Evolutionary conservation across 2,888 invertebrate species (phyloP), one percentile per base, ranked within the genome.

Genomic region (Chrysopilus asiliformis): DNA sequence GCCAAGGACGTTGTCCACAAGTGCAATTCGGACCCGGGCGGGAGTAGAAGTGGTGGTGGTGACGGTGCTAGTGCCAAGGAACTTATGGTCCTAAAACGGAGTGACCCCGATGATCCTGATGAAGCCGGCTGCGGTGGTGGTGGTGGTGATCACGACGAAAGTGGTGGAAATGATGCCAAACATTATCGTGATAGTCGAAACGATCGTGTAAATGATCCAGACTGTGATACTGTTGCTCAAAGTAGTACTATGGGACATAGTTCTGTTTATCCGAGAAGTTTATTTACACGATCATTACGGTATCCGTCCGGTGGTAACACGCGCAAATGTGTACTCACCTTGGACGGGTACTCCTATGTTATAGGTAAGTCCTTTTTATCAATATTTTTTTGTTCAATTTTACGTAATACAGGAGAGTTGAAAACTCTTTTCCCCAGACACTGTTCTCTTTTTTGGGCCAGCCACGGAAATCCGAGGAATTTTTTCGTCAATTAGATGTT

Each of bases 341-440:
- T 86, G 48, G 85, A 85, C 60, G 85, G 85, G 52, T 85, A 84
- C 67, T 82, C 80, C 45, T 86, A 86, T 65, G 83, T 85, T 51
- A 86, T 86, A 68, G 85, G 86, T 85, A 65, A 76, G 79, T n/a
- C n/a, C n/a, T n/a, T n/a, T n/a, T n/a, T n/a, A 67, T 0, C n/a
- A n/a, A n/a, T n/a, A n/a, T n/a, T n/a, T n/a, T n/a, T n/a, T n/a
- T n/a, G n/a, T n/a, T n/a, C n/a, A n/a, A n/a, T n/a, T n/a, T n/a
- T n/a, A n/a, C n/a, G n/a, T 10, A 22, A 22, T 22, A 22, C 10
- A 8, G 22, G 22, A 8, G 10, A 22, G 10, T 22, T 22, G 22
- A 22, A 22, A 22, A 22, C 7, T 22, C 10, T 22, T n/a, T n/a
- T n/a, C n/a, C n/a, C n/a, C n/a, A n/a, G n/a, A n/a, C n/a, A n/a